These are phyloP conservation scores for Stenichneumon culpator DNA, from an alignment of 2,888 invertebrate genomes.

Conservation along the genomic window DNA sequence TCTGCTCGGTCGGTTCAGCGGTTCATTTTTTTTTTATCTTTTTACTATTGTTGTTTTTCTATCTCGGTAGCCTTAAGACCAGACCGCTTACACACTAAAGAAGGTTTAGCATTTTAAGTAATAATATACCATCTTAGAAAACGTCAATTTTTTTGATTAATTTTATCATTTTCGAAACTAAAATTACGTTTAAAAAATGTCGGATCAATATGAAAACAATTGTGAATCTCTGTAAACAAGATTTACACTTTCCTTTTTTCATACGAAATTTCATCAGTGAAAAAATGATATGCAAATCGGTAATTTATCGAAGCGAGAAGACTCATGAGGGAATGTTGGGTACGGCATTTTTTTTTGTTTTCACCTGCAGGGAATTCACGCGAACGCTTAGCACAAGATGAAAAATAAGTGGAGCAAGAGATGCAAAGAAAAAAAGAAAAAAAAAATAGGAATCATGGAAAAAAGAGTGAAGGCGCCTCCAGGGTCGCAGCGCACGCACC, in stretches of 20 bases:
- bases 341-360: background rate
- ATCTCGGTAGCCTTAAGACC: background rate
- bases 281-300: too few species aligned
- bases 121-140: too few species aligned
- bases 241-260: too few species aligned
- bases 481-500: constrained; percentile 64
- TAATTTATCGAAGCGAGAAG: background rate
- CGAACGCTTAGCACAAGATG: background rate
- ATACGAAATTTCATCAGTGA: too few species aligned
- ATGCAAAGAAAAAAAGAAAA: background rate
- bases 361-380: background rate
- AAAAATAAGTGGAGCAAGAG: background rate
- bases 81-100: too few species aligned
- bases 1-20: background rate
- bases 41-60: background rate
- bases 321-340: background rate
- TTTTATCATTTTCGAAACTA: too few species aligned
- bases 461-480: constrained; percentile 58
- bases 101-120: too few species aligned
- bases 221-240: too few species aligned
- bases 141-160: too few species aligned
- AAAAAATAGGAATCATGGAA: constrained; percentile 34
- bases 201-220: too few species aligned
- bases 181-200: too few species aligned
- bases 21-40: background rate